These are phyloP conservation scores for Halictus ligatus DNA, from an alignment of 2,888 invertebrate species.

Conservation along the genomic window DNA sequence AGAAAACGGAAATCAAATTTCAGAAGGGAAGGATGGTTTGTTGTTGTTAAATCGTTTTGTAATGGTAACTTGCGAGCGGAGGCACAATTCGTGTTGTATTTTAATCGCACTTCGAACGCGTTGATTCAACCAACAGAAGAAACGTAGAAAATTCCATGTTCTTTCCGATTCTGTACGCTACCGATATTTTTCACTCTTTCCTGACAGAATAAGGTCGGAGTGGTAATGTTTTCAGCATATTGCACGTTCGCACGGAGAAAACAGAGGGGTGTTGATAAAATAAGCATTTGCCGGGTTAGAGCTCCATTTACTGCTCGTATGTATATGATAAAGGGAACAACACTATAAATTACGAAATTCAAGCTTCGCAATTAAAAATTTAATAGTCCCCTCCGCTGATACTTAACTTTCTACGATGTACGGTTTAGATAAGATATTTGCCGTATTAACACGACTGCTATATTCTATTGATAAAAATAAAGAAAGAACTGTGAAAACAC, in stretches of 20 bases:
- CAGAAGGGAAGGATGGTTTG: not conserved
- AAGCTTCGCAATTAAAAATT: not conserved
- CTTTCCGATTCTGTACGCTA: not conserved
- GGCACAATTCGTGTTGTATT: not conserved
- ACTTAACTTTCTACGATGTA: not conserved
- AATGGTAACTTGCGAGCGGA: not conserved
- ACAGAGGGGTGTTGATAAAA: not conserved
- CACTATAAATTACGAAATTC: not conserved
- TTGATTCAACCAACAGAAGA: not conserved
- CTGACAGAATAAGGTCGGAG: conserved; percentile 19
- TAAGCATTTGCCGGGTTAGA: not conserved
- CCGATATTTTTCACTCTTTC: conserved; percentile 9
- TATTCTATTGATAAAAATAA: not conserved
- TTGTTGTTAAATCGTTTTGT: not conserved
- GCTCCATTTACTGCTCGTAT: not conserved
- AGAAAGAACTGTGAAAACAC: not conserved
- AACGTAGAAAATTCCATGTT: not conserved
- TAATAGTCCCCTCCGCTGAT: not conserved
- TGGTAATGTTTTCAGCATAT: conserved; percentile 10
- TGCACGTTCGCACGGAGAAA: not conserved
- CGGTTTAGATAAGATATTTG: not conserved
- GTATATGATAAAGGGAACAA: not conserved
- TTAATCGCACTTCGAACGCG: not conserved
- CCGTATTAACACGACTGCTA: too few species aligned
- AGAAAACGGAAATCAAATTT: not conserved